phyloP scores from a whole-genome alignment of 2,888 invertebrate genomes.

The Lycocerus yunnanus region DNA sequence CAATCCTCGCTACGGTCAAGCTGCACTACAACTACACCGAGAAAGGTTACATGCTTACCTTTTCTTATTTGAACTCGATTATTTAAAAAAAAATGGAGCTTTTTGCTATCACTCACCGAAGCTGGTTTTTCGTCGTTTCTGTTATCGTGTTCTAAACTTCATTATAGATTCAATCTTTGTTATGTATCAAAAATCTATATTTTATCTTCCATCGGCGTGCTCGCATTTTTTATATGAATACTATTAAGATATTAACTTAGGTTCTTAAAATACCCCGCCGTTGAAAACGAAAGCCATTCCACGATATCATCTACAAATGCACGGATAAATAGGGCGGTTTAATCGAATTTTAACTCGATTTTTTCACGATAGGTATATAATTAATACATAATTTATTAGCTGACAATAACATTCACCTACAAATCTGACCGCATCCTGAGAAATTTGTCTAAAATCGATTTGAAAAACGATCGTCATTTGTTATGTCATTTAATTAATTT shows the following conservation, averaged over 20 bases:
- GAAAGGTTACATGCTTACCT: constrained; percentile 40
- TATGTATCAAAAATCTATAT: background rate
- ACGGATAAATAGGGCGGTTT: constrained; percentile 20
- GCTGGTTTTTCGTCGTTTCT: constrained; percentile 7
- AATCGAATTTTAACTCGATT: constrained; percentile 15
- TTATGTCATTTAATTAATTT: background rate
- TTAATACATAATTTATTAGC: constrained; percentile 14
- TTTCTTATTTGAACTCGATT: constrained; percentile 35
- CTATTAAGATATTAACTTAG: constrained; percentile 14
- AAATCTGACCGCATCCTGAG: background rate
- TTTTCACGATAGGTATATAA: constrained; percentile 10
- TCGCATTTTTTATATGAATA: constrained; percentile 6
- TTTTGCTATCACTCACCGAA: constrained; percentile 8
- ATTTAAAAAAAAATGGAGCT: constrained; percentile 30
- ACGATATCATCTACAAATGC: constrained; percentile 19
- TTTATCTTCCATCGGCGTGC: constrained; percentile 5
- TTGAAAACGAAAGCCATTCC: constrained; percentile 15
- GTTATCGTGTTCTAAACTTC: background rate
- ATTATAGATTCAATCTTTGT: constrained; percentile 4
- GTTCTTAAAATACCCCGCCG: constrained; percentile 9
- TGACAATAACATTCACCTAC: background rate
- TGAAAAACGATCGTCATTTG: background rate
- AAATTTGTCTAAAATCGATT: background rate
- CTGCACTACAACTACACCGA: constrained; percentile 37
- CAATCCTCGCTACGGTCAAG: constrained; percentile 38